Conservation (phyloP, 37 sponge, comb jelly and placozoan genomes). For the Diacarnus erythraeanus region DNA sequence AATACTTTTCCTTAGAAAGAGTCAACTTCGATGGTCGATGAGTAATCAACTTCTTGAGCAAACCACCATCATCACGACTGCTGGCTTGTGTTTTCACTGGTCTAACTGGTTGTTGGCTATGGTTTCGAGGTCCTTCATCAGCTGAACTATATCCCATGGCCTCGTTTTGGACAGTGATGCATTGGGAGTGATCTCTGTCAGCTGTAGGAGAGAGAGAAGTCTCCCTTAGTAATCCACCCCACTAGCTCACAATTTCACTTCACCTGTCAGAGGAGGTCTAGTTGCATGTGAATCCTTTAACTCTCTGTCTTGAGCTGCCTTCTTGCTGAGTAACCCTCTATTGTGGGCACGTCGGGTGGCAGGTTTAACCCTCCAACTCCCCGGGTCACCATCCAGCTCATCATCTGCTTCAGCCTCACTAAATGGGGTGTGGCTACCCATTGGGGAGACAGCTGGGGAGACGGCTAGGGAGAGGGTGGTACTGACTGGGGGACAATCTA, state of each 20-base stretch:
- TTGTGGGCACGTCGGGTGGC: conserved; percentile 35
- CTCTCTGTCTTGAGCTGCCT: neutral
- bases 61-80: too few relatives aligned
- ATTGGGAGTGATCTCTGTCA: conserved; percentile 8
- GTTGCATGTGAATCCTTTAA: neutral
- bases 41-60: too few relatives aligned
- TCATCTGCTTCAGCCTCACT: conserved; percentile 58
- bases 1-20: neutral
- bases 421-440: too few relatives aligned
- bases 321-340: conserved; percentile 4
- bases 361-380: conserved; percentile 7
- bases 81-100: too few relatives aligned
- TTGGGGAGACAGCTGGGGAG: neutral
- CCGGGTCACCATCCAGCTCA: conserved; percentile 33
- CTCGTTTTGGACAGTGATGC: neutral
- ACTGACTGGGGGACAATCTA: neutral
- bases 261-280: neutral
- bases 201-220: neutral
- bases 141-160: conserved; percentile 4
- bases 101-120: neutral
- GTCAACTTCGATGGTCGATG: neutral
- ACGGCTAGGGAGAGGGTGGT: neutral
- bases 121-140: conserved; percentile 4
- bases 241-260: neutral
- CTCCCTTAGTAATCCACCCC: neutral